Conservation (phyloP, 2,888 invertebrate species). For the Unio delphinus region DNA sequence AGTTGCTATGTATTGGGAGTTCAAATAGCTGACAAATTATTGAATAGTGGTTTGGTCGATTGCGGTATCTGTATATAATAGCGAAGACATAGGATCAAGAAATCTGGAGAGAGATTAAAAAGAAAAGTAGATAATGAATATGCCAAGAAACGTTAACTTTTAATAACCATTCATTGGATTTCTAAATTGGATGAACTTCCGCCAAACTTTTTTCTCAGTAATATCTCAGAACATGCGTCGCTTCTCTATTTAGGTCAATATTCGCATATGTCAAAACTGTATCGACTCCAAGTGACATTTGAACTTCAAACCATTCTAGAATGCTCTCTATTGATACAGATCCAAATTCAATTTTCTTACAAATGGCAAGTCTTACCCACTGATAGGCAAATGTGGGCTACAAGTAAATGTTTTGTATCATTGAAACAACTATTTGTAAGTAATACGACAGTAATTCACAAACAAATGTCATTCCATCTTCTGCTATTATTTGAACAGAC, state of each 20-base stretch:
- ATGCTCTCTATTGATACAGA: conserved; percentile 17
- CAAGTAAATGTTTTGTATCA: conserved; percentile 18
- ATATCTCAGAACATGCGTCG: conserved; percentile 17
- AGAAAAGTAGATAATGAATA: no score
- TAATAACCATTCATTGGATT: conserved; percentile 5
- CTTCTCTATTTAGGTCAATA: conserved; percentile 14
- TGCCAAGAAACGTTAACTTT: no score
- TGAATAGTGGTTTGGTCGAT: no score
- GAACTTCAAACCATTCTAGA: conserved; percentile 28
- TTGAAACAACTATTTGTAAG: conserved; percentile 8
- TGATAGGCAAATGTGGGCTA: conserved; percentile 11
- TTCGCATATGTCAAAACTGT: conserved; percentile 19
- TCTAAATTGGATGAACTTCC: conserved; percentile 13
- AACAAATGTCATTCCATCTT: neutral
- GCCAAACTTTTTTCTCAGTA: conserved; percentile 17
- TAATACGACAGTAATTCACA: conserved; percentile 7
- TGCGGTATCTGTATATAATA: no score
- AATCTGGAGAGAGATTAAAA: no score
- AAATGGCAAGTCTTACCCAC: conserved; percentile 18
- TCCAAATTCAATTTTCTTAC: conserved; percentile 20
- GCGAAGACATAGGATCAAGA: no score
- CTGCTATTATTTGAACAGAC: conserved; percentile 13
- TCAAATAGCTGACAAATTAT: no score
- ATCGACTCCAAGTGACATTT: conserved; percentile 19
- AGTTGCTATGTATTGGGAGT: no score